Evolutionary conservation across 2,888 invertebrate species (phyloP).

Genomic region (Scelioninae gen. 2): DNA sequence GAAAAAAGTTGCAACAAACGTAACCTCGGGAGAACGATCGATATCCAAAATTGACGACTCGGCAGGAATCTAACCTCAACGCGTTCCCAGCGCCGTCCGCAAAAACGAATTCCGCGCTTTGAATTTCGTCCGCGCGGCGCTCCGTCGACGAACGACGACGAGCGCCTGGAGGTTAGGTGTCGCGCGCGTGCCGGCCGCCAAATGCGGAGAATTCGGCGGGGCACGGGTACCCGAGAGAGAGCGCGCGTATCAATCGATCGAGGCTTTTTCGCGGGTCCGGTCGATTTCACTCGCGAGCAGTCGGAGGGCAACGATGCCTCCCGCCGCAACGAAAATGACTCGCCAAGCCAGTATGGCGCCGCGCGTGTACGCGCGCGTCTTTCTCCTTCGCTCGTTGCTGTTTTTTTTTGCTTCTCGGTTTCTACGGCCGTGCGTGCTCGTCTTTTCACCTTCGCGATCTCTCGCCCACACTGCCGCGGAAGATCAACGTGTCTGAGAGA

Average conservation of each 20-base stretch:
- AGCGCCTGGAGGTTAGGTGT: slow-evolving; percentile 41
- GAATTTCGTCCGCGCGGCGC: slow-evolving; percentile 9
- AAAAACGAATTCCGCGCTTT: background rate
- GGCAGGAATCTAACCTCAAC: slow-evolving; percentile 34
- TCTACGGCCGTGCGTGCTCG: slow-evolving; percentile 31
- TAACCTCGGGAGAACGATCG: too few species aligned
- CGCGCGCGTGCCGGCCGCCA: slow-evolving; percentile 30
- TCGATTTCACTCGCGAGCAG: slow-evolving; percentile 53
- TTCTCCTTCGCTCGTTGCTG: slow-evolving; percentile 9
- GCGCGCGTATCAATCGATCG: slow-evolving; percentile 35
- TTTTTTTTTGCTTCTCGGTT: slow-evolving; percentile 25
- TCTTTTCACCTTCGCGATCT: slow-evolving; percentile 55
- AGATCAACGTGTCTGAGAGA: slow-evolving; percentile 6
- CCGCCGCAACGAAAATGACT: slow-evolving; percentile 48
- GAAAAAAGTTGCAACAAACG: too few species aligned
- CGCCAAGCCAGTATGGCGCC: slow-evolving; percentile 57
- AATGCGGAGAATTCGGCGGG: slow-evolving; percentile 6
- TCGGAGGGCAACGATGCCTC: slow-evolving; percentile 36
- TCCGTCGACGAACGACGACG: slow-evolving; percentile 33
- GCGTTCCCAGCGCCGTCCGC: too few species aligned
- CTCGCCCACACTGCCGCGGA: slow-evolving; percentile 44
- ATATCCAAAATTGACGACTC: slow-evolving; percentile 51
- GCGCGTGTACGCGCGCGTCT: slow-evolving; percentile 34
- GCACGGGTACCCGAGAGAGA: slow-evolving; percentile 21
- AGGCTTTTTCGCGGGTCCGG: slow-evolving; percentile 29